A percentile compares a stretch with the other conserved stretches of the same genome.
Conservation (phyloP, 2,113 vertebrate genomes). For the Nothoprocta perdicaria region DNA sequence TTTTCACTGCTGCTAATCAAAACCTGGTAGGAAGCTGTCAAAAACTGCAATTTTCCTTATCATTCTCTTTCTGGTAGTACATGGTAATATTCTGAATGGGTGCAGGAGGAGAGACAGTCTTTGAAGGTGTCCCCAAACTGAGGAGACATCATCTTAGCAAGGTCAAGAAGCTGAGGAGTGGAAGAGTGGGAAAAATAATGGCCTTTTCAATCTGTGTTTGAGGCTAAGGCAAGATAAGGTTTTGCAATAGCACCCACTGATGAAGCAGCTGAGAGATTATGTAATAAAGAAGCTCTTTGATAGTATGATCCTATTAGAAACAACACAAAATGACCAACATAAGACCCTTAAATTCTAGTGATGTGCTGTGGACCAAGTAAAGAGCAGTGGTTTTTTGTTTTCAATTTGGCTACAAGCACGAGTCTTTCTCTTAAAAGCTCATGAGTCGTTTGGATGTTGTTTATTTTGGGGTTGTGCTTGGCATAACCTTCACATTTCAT, state of each 20-base stretch:
- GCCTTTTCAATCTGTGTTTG: not conserved
- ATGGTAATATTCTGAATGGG: not conserved
- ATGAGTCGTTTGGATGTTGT: not conserved
- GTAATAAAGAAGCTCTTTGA: not conserved
- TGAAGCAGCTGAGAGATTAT: not conserved
- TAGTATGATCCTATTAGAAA: not conserved
- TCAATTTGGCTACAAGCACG: not conserved
- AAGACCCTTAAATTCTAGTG: not conserved
- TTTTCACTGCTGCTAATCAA: constrained; percentile 5
- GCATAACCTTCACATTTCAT: not conserved
- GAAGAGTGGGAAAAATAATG: not conserved
- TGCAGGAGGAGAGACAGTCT: not conserved
- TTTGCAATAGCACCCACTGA: not conserved
- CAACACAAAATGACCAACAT: not conserved
- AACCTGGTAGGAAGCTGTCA: not conserved
- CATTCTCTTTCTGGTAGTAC: not conserved
- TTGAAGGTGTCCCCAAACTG: not conserved
- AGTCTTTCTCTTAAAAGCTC: not conserved
- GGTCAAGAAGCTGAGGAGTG: not conserved
- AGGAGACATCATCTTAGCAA: not conserved
- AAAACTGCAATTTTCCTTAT: not conserved
- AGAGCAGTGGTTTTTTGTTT: not conserved
- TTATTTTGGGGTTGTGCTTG: not conserved
- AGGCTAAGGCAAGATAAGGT: not conserved
- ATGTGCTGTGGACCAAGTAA: not conserved